Evolutionary conservation across 2,888 invertebrate genomes (phyloP), one percentile per base, ranked within the genome.

Genomic region (Octodonta nipae): DNA sequence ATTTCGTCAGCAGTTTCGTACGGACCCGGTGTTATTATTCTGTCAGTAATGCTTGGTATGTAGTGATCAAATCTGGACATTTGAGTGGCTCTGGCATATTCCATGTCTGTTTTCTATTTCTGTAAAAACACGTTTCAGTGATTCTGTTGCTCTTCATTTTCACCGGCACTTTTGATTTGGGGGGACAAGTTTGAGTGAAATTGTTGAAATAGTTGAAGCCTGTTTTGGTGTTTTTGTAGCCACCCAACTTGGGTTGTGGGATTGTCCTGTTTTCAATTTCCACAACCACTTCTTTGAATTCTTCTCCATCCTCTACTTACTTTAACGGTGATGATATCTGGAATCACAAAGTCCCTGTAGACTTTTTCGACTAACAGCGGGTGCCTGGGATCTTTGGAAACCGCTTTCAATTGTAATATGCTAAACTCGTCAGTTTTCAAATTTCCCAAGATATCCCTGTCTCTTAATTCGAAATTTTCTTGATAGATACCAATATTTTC

Each of bases 211-310:
- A 91, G 47, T 78, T 71, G 5, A 69, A 58, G 13, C 78, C 40
- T 33, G 78, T 82, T 31, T 68, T 54, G 43, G 70, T 71, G 57
- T 91, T 73, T 37, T 70, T 67, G 60, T 80, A 91, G 16, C 91
- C 91, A 30, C 88, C 86, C 43, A 80, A 60, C 62, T 76, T 83
- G 0, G 85, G 83, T 53, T 88, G 89, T 24, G 66, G 53, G 20
- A 78, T 76, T 1, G 62, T 52, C 22, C 65, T 60, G 46, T 73
- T 69, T 43, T 70, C 67, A 39, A 75, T 70, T 56, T 72, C 70
- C 1, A 73, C 71, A 8, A 71, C 65, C 10, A 73, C 54, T 30
- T 65, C 64, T 44, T 62, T 66, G 3, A 46, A 50, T 24, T 63
- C 59, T 30, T 66, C 60, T 28, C 63, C 63, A 5, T 58, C 59